Percentiles rank a stretch among this genome's conserved stretches.
Evolutionary conservation across 2,888 invertebrate genomes (phyloP).

Genomic region (Meiosimyza platycephala): DNA sequence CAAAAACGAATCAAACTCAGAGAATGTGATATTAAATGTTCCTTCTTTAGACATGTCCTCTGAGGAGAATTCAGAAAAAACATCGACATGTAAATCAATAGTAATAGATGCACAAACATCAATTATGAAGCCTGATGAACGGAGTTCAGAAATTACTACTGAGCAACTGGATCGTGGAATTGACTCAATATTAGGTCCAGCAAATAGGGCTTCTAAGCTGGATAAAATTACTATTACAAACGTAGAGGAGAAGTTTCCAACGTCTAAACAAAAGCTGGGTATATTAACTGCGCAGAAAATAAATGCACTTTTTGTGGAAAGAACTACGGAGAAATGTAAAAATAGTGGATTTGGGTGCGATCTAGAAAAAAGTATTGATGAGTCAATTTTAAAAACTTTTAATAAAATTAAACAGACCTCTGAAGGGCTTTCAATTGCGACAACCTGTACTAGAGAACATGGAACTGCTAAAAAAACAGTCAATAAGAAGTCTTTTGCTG

Average conservation of each 20-base stretch:
- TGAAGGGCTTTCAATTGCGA: neutral
- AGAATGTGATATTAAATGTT: neutral
- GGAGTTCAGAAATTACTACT: neutral
- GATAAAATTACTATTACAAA: neutral
- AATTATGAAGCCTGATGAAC: too few relatives aligned
- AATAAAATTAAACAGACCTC: neutral
- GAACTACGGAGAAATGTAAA: conserved; percentile 11
- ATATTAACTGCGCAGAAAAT: conserved; percentile 33
- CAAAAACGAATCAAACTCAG: neutral
- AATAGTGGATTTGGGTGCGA: neutral
- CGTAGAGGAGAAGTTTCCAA: neutral
- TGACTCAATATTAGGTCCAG: neutral
- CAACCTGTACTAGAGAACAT: neutral
- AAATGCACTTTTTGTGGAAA: conserved; percentile 24
- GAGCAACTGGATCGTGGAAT: conserved; percentile 13
- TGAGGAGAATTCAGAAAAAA: conserved; percentile 24
- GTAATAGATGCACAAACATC: neutral
- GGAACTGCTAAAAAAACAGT: conserved; percentile 5
- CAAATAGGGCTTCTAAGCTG: neutral
- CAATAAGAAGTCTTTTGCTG: conserved; percentile 7
- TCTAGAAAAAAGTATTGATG: neutral
- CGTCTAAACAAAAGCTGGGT: conserved; percentile 14
- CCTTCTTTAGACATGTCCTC: conserved; percentile 22
- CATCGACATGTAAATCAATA: neutral
- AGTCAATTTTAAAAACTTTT: conserved; percentile 8